Percentiles rank a stretch among this genome's conserved stretches.
phyloP scores from a whole-genome alignment of 2,113 vertebrate genomes.

The Acinonyx jubatus region DNA sequence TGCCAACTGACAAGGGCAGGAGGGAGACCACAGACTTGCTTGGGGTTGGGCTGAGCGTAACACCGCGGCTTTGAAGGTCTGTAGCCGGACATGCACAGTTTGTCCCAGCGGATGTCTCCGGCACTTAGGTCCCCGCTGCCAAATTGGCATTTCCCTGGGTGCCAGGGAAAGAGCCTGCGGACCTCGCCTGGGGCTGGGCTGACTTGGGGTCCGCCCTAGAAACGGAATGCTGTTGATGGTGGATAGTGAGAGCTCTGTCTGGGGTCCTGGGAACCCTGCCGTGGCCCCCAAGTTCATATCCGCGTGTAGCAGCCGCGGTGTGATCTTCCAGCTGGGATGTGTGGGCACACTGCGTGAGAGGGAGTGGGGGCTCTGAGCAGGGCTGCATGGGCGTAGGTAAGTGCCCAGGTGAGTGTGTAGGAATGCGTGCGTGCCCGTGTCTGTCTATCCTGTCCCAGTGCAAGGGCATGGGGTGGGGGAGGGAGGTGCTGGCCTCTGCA shows the following conservation, averaged over 20 bases:
- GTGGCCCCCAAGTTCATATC: not conserved
- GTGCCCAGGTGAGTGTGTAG: not conserved
- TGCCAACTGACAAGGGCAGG: not conserved
- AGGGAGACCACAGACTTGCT: fast-evolving
- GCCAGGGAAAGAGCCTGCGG: not conserved
- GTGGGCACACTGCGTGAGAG: fast-evolving
- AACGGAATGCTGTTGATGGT: not conserved
- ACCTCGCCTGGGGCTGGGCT: not conserved
- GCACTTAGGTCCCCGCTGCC: no score
- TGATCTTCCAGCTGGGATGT: not conserved
- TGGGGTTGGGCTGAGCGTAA: no score
- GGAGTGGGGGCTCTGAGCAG: not conserved
- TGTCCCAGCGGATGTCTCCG: not conserved
- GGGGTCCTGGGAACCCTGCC: not conserved
- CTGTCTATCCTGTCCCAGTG: not conserved
- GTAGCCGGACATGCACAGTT: fast-evolving
- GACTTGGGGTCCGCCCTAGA: not conserved
- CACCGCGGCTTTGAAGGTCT: not conserved
- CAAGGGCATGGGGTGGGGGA: fast-evolving
- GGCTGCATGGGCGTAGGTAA: fast-evolving
- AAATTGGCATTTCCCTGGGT: no score
- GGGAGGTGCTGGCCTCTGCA: not conserved
- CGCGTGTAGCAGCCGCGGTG: fast-evolving
- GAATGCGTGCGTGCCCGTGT: fast-evolving
- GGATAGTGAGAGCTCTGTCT: not conserved